Conservation (phyloP, 2,888 invertebrate genomes). For the Pollenia labialis region DNA sequence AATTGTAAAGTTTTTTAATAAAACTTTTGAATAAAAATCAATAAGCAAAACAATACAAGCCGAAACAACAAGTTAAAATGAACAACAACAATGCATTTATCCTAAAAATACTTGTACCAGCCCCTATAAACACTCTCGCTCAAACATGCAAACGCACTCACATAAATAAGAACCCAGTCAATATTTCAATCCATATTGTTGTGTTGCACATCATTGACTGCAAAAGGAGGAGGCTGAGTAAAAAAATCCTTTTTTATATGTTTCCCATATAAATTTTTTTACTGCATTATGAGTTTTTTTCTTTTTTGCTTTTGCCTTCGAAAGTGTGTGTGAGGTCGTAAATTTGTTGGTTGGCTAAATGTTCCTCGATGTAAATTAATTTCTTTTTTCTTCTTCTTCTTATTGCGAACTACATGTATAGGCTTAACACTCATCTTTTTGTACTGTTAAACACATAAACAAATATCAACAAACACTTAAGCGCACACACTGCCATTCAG, state of each 20-base stretch:
- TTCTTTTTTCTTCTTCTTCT: background rate
- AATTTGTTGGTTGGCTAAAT: slow-evolving; percentile 11
- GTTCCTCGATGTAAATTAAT: slow-evolving; percentile 16
- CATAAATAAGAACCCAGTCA: background rate
- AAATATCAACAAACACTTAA: background rate
- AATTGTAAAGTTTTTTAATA: slow-evolving; percentile 25
- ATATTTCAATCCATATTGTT: slow-evolving; percentile 30
- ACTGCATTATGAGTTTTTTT: background rate
- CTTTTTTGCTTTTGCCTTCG: background rate
- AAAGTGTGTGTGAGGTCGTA: background rate
- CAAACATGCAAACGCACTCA: background rate
- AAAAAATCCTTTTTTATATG: background rate
- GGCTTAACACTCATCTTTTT: slow-evolving; percentile 41
- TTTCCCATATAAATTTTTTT: background rate
- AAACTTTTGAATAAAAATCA: slow-evolving; percentile 10
- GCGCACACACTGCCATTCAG: background rate
- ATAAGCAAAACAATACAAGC: background rate
- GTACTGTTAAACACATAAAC: background rate
- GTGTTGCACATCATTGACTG: slow-evolving; percentile 31
- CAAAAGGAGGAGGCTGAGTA: background rate
- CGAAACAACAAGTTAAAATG: slow-evolving; percentile 1
- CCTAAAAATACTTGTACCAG: slow-evolving; percentile 1
- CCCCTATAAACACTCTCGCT: too few relatives aligned
- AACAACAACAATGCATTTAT: background rate
- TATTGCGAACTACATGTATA: background rate